phyloP scores from a whole-genome alignment of 2,888 invertebrate species.

The Synergus laeviventris region DNA sequence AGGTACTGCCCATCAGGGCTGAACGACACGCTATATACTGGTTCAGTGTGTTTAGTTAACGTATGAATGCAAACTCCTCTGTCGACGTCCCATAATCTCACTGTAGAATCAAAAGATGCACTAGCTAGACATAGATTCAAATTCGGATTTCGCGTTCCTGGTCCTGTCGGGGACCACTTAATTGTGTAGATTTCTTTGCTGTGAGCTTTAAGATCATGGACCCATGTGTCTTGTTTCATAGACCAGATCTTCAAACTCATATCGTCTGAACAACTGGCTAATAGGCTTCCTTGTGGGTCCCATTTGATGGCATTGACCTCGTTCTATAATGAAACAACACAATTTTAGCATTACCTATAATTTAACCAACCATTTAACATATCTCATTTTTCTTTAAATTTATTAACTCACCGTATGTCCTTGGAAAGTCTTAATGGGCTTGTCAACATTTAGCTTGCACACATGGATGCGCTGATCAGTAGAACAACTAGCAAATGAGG shows the following conservation, averaged over 20 bases:
- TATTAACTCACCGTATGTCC: conserved; percentile 80
- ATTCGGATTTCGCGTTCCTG: conserved; percentile 97
- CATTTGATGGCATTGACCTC: conserved; percentile 99
- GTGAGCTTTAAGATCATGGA: conserved; percentile 96
- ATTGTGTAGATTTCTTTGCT: conserved; percentile 99
- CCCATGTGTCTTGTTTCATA: conserved; percentile 96
- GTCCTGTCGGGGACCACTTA: conserved; percentile 99
- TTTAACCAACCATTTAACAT: conserved; percentile 22
- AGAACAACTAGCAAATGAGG: conserved; percentile 98
- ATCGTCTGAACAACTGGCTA: conserved; percentile 99
- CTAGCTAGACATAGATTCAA: conserved; percentile 97
- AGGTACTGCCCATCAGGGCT: conserved; percentile 98
- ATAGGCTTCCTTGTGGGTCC: conserved; percentile 97
- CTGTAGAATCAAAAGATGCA: conserved; percentile 99
- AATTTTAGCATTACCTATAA: neutral
- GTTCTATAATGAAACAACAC: conserved; percentile 80
- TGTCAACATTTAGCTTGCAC: conserved; percentile 93
- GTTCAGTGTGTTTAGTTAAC: conserved; percentile 97
- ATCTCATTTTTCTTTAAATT: conserved; percentile 7
- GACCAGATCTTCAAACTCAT: conserved; percentile 99
- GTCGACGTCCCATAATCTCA: conserved; percentile 97
- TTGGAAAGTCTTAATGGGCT: conserved; percentile 98
- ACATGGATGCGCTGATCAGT: conserved; percentile 99
- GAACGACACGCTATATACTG: conserved; percentile 98
- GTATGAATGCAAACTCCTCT: conserved; percentile 96